A percentile compares a stretch with the other conserved stretches of the same genome.
Conservation (phyloP, 2,888 invertebrate species). For the Homarus gammarus region DNA sequence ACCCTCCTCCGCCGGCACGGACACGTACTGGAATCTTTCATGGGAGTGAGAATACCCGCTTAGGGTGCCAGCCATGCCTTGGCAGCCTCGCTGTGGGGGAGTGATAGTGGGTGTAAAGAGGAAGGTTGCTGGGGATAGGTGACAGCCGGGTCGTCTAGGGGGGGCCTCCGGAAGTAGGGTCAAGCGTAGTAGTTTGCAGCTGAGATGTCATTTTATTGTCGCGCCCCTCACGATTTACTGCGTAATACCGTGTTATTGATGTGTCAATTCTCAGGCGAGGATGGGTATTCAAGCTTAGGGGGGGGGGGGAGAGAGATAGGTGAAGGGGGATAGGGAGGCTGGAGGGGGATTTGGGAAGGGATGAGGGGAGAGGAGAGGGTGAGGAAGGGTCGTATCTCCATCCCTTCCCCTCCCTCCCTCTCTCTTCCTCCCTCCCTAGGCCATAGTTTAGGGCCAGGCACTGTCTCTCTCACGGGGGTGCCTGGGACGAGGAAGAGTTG, state of each 20-base stretch:
- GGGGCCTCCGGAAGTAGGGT: background rate
- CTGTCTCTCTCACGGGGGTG: no score
- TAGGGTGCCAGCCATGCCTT: background rate
- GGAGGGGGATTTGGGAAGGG: no score
- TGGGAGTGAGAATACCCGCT: background rate
- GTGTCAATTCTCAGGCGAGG: background rate
- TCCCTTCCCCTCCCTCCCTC: no score
- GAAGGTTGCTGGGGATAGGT: background rate
- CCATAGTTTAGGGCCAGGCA: no score
- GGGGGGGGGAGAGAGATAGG: no score
- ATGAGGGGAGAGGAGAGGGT: no score
- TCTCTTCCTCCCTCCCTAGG: no score
- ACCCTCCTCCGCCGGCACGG: background rate
- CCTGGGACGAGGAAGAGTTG: no score
- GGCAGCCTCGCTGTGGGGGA: background rate
- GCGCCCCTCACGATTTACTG: background rate
- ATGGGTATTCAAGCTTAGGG: no score
- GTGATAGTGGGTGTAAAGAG: background rate
- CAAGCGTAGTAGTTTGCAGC: background rate
- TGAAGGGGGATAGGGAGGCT: no score
- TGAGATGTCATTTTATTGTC: background rate
- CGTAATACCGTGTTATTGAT: background rate
- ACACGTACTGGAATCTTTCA: background rate
- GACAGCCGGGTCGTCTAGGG: background rate
- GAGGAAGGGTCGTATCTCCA: no score